These are phyloP conservation scores for Synanthedon tipuliformis DNA, from an alignment of 2,888 invertebrate species.

Conservation along the genomic window DNA sequence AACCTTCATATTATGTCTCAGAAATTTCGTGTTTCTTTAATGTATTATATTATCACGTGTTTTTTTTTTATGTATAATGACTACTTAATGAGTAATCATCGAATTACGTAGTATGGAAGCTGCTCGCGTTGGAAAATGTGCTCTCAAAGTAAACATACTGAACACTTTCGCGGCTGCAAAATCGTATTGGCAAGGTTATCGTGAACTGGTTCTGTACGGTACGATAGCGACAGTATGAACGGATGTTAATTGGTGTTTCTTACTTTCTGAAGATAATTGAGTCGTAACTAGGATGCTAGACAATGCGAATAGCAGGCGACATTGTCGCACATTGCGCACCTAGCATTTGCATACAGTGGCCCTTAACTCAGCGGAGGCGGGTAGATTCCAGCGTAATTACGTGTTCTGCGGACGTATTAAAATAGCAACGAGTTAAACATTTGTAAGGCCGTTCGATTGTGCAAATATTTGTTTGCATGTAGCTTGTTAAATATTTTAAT, in stretches of 20 bases:
- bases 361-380: conserved; percentile 16
- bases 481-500: not conserved
- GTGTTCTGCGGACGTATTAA: conserved; percentile 8
- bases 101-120: too few relatives aligned
- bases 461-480: not conserved
- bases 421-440: conserved; percentile 15
- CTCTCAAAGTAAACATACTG: too few relatives aligned
- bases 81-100: too few relatives aligned
- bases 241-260: conserved; percentile 55
- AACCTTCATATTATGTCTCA: too few relatives aligned
- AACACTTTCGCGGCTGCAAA: not conserved
- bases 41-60: too few relatives aligned
- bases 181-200: not conserved
- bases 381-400: conserved; percentile 24
- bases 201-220: conserved; percentile 11
- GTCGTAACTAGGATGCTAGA: conserved; percentile 43
- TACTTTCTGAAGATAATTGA: conserved; percentile 51
- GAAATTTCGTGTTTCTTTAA: too few relatives aligned
- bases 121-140: too few relatives aligned
- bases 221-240: conserved; percentile 38
- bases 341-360: conserved; percentile 40
- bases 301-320: conserved; percentile 38
- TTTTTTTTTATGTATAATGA: too few relatives aligned
- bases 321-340: conserved; percentile 25
- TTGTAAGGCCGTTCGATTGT: conserved; percentile 11